Evolutionary conservation across 2,797 vertebrate genomes (phyloP), one percentile per base, ranked within the genome.

Genomic region (Pempheris klunzingeri): DNA sequence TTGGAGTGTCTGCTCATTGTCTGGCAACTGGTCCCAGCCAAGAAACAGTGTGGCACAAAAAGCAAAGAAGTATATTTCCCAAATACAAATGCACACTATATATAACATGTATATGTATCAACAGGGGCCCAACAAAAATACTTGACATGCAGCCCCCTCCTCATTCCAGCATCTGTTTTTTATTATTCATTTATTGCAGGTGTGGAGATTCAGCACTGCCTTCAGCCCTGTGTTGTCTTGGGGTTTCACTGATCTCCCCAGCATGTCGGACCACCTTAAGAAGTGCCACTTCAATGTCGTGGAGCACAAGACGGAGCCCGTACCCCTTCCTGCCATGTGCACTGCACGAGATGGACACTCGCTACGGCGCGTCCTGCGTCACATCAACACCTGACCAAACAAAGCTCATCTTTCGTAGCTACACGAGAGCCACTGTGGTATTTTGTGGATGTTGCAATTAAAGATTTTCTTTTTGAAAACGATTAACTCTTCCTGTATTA

Each of bases 241-340:
- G 98, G 96, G 96, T 62, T 99, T 98, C 93, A 95, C 96, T 1
- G 96, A 98, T 86, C 95, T 97, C 66, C 92, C 97, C 78, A 98
- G 97, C 95, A 99, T 99, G 98, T 97, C 98, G 7, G 95, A 98
- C 90, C 98, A 99, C 85, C 93, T 99, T 85, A 98, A 97, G 93
- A 96, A 95, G 81, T 99, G 98, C 84, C 96, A 91, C 82, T 99
- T 96, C 90, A 99, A 99, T 71, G 84, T 94, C 4, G 94, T 97
- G 69, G 97, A 98, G 90, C 96, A 94, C 50, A 95, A 96, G 77
- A 96, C 96, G 13, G 97, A 99, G 88, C 98, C 98, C 0, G 90
- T 99, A 14, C 97, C 98, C 0, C 93, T 99, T 84, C 97, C 98
- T 0, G 99, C 97, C 83, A 99, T 99, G 98, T 98, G 97, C 71